Conservation (phyloP, 2,888 invertebrate species). For the Acrobasis repandana region DNA sequence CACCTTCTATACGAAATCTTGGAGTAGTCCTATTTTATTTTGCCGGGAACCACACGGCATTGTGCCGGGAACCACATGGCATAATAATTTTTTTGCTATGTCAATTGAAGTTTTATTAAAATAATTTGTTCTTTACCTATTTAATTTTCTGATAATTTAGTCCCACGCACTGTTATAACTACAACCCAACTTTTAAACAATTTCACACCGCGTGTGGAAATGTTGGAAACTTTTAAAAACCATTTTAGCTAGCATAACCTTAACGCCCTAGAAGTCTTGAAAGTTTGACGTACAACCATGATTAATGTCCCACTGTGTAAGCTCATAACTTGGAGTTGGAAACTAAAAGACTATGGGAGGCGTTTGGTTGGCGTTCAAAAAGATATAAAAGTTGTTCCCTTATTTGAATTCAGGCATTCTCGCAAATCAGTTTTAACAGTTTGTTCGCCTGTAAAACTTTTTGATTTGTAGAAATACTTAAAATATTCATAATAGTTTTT, state of each 20-base stretch:
- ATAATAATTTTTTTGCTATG: too few species aligned
- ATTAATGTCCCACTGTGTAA: conserved; percentile 26
- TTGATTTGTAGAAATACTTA: background rate
- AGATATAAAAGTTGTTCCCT: conserved; percentile 5
- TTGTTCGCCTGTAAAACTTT: background rate
- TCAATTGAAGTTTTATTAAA: too few species aligned
- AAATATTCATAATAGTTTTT: background rate
- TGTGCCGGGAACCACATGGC: too few species aligned
- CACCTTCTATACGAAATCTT: too few species aligned
- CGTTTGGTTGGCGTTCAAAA: background rate
- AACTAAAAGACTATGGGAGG: conserved; percentile 15
- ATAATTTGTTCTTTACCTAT: too few species aligned
- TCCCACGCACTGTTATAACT: too few species aligned
- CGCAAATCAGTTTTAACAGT: background rate
- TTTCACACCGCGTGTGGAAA: background rate
- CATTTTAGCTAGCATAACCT: conserved; percentile 28
- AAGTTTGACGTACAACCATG: conserved; percentile 29
- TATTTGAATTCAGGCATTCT: conserved; percentile 1
- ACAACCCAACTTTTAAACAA: background rate
- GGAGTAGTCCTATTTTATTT: too few species aligned
- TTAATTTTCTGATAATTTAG: too few species aligned
- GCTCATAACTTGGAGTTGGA: conserved; percentile 20
- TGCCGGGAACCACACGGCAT: too few species aligned
- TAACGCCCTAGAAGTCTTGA: conserved; percentile 25
- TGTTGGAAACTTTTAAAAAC: conserved; percentile 24